Conservation (phyloP, 2,113 vertebrate species). For the Proteles cristata region DNA sequence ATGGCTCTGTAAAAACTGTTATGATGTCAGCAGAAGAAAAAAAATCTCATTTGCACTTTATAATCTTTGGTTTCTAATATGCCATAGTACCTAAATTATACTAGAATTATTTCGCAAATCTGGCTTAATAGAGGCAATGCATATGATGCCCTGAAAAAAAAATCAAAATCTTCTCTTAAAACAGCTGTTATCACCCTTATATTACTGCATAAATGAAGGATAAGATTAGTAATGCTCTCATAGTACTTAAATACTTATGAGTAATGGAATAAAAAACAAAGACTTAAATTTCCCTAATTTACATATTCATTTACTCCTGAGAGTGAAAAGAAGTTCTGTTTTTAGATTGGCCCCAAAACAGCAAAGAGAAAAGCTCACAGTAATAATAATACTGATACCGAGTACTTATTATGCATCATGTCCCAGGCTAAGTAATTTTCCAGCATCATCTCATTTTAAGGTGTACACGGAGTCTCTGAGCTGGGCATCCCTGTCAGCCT, state of each 20-base stretch:
- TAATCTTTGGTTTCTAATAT: constrained; percentile 75
- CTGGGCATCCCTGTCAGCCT: not conserved
- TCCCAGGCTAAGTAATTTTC: not conserved
- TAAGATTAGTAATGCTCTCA: constrained; percentile 73
- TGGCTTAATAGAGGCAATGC: constrained; percentile 60
- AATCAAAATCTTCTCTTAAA: constrained; percentile 60
- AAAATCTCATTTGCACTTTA: constrained; percentile 71
- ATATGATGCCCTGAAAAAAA: constrained; percentile 59
- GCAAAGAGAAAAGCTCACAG: not conserved
- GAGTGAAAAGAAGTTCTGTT: constrained; percentile 54
- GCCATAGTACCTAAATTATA: constrained; percentile 68
- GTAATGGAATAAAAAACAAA: constrained; percentile 72
- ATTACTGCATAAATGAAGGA: constrained; percentile 58
- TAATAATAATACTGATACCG: not conserved
- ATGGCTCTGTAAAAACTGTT: constrained; percentile 78
- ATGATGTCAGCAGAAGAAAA: constrained; percentile 80
- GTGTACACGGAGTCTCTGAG: not conserved
- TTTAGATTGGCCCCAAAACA: constrained; percentile 51
- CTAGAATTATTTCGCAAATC: constrained; percentile 70
- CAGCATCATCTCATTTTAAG: not conserved
- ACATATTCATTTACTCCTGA: constrained; percentile 60
- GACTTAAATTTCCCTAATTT: constrained; percentile 67
- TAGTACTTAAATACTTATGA: constrained; percentile 67
- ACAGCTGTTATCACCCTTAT: constrained; percentile 70
- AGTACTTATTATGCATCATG: not conserved